A percentile compares a stretch with the other conserved stretches of the same genome.
Conservation (phyloP, 1,140 invertebrate species). For the fruit fly (Drosophila melanogaster) region DNA sequence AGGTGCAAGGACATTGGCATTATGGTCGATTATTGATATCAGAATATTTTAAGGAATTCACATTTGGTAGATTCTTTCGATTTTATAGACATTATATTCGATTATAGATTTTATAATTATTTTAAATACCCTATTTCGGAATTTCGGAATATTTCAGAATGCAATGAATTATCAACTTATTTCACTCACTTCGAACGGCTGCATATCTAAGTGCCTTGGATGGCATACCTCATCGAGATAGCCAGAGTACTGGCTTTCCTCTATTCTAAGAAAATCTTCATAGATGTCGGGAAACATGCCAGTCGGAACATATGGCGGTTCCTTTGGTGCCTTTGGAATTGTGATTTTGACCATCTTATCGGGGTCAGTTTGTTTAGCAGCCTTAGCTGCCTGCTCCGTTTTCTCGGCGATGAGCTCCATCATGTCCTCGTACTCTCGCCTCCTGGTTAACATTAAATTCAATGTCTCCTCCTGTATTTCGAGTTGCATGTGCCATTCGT, state of each 20-base stretch:
- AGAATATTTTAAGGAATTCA: neutral
- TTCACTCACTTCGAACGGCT: constrained; percentile 44
- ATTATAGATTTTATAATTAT: neutral
- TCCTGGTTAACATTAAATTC: constrained; percentile 23
- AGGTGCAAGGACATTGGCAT: neutral
- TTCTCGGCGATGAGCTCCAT: constrained; percentile 39
- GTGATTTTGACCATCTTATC: constrained; percentile 16
- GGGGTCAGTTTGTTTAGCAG: constrained; percentile 5
- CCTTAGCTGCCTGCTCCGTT: constrained; percentile 32
- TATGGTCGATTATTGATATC: too few relatives aligned
- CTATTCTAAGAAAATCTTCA: constrained; percentile 39
- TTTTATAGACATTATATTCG: too few relatives aligned
- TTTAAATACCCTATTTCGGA: neutral
- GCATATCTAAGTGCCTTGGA: constrained; percentile 50
- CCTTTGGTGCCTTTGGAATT: constrained; percentile 58
- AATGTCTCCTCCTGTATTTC: constrained; percentile 50
- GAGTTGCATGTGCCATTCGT: constrained; percentile 64
- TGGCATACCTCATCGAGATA: constrained; percentile 57
- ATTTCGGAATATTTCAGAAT: too few relatives aligned
- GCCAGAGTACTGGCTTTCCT: constrained; percentile 55
- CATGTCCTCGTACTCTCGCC: constrained; percentile 54
- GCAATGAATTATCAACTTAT: too few relatives aligned
- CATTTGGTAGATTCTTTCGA: too few relatives aligned
- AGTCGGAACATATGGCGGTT: constrained; percentile 16
- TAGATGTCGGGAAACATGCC: constrained; percentile 59